A percentile compares a stretch with the other conserved stretches of the same genome.
Evolutionary conservation across 2,797 vertebrate species (phyloP).

Genomic region (Stomatorhinus walkeri): DNA sequence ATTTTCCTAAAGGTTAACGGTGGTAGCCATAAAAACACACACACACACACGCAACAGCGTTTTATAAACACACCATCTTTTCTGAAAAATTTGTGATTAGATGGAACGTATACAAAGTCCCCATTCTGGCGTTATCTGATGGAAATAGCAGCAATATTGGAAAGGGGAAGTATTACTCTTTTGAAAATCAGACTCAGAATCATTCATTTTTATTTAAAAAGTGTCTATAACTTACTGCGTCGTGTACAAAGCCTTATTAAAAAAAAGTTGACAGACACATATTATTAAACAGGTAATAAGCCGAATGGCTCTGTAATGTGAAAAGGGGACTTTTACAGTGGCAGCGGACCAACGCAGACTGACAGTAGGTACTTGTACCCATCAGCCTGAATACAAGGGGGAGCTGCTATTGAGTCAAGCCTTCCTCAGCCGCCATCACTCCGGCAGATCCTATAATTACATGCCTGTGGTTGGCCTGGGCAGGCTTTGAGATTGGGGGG

Average conservation of each 20-base stretch:
- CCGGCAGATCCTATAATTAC: not conserved
- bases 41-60: not conserved
- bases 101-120: not conserved
- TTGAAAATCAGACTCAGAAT: not conserved
- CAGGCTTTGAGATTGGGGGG: not conserved
- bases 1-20: not conserved
- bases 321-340: not conserved
- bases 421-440: not conserved
- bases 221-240: not conserved
- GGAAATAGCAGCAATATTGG: not conserved
- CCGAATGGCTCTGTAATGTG: not conserved
- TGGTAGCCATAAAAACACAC: not conserved
- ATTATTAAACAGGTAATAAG: not conserved
- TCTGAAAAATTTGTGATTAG: not conserved
- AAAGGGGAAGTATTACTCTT: not conserved
- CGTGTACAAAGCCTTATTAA: not conserved
- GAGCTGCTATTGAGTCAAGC: no score
- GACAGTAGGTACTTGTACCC: not conserved
- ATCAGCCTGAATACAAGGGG: not conserved
- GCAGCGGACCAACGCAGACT: not conserved
- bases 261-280: not conserved
- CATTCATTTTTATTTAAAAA: not conserved
- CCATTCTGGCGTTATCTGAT: not conserved
- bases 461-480: slow-evolving; percentile 5
- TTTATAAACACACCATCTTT: not conserved